A percentile compares a stretch with the other conserved stretches of the same genome.
phyloP scores from a whole-genome alignment of 2,888 invertebrate genomes.

The Dorcus parallelipipedus region DNA sequence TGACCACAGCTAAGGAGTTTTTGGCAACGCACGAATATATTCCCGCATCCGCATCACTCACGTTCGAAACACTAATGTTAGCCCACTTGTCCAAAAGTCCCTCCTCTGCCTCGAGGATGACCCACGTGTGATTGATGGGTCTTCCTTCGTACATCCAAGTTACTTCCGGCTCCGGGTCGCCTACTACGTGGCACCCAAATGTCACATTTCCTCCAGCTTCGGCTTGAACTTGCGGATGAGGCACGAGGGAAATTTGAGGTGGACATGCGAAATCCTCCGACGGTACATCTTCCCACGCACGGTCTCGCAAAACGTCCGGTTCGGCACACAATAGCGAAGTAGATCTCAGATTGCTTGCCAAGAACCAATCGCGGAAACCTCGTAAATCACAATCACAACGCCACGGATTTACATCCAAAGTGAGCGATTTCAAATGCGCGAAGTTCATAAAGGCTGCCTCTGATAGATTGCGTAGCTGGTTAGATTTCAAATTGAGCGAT shows the following conservation, averaged over 20 bases:
- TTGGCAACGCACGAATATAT: constrained; percentile 79
- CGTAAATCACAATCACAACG: constrained; percentile 83
- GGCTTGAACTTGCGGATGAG: constrained; percentile 57
- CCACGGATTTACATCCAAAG: constrained; percentile 85
- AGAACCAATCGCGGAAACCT: constrained; percentile 80
- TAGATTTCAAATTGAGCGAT: constrained; percentile 77
- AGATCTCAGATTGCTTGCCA: constrained; percentile 69
- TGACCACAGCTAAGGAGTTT: constrained; percentile 62
- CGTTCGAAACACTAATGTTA: constrained; percentile 78
- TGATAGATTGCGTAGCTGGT: constrained; percentile 69
- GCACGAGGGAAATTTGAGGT: constrained; percentile 51
- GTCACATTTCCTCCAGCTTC: constrained; percentile 81
- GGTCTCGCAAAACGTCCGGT: constrained; percentile 66
- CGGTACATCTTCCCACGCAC: constrained; percentile 73
- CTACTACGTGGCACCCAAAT: constrained; percentile 75
- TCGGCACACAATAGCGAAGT: constrained; percentile 70
- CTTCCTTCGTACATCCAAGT: constrained; percentile 80
- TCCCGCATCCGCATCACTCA: constrained; percentile 77
- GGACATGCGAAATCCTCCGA: constrained; percentile 79
- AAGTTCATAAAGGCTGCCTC: constrained; percentile 68
- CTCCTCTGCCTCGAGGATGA: constrained; percentile 40
- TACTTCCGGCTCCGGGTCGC: constrained; percentile 80
- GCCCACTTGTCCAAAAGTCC: constrained; percentile 61
- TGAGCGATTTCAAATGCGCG: constrained; percentile 74
- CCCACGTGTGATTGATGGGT: constrained; percentile 55